Percentiles rank a stretch among this genome's conserved stretches.
Evolutionary conservation across 2,113 vertebrate genomes (phyloP).

Genomic region (Ochotona princeps): DNA sequence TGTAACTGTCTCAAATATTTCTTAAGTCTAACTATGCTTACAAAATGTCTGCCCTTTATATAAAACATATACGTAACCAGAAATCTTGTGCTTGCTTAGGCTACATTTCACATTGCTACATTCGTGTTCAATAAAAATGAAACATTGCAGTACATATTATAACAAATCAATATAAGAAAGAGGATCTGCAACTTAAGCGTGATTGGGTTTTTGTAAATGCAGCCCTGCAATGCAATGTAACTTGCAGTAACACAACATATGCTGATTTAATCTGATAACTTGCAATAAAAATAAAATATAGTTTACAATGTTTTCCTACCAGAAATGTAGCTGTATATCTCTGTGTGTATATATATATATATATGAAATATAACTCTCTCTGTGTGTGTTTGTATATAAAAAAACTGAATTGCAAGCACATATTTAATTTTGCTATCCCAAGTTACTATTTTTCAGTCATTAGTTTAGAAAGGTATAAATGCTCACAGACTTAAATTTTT

Average conservation of each 20-base stretch:
- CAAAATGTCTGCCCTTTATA: neutral
- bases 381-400: no score
- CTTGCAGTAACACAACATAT: neutral
- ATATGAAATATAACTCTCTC: no score
- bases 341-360: no score
- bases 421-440: no score
- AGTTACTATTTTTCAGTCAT: no score
- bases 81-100: neutral
- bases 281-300: neutral
- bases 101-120: neutral
- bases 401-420: no score
- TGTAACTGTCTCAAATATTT: neutral
- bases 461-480: no score
- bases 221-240: neutral
- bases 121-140: neutral
- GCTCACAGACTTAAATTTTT: neutral
- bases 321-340: neutral
- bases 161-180: neutral
- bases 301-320: neutral
- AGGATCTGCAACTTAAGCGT: neutral
- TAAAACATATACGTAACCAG: neutral
- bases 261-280: neutral
- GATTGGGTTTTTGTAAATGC: neutral
- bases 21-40: neutral
- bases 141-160: neutral